phyloP scores from a whole-genome alignment of 2,888 invertebrate genomes.

The Hecatera dysodea region DNA sequence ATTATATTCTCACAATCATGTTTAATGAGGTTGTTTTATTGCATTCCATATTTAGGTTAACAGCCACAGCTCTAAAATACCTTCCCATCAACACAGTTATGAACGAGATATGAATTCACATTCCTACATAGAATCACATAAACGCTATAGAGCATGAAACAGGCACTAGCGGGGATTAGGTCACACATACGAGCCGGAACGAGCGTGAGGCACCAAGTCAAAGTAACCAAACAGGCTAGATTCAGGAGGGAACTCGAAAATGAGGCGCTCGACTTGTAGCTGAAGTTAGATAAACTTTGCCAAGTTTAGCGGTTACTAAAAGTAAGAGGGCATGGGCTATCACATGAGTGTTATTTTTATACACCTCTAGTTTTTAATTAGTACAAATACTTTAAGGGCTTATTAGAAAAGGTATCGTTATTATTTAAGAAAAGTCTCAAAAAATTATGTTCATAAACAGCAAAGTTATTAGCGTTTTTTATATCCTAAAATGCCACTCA shows the following conservation, averaged over 20 bases:
- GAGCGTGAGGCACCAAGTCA: slow-evolving; percentile 3
- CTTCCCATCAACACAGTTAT: neutral
- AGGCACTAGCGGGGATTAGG: neutral
- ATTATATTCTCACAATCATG: too few species aligned
- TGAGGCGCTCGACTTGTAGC: slow-evolving; percentile 25
- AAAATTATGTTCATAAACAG: too few species aligned
- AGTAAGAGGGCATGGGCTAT: slow-evolving; percentile 1
- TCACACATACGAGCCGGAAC: slow-evolving; percentile 2
- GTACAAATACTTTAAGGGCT: too few species aligned
- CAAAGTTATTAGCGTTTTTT: too few species aligned
- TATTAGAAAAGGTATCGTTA: too few species aligned
- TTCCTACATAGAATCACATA: neutral
- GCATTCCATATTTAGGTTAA: too few species aligned
- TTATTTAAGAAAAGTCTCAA: too few species aligned
- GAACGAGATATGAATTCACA: neutral
- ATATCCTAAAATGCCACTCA: too few species aligned
- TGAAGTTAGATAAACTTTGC: slow-evolving; percentile 32
- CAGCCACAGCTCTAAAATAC: too few species aligned
- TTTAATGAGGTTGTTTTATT: too few species aligned
- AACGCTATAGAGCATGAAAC: neutral
- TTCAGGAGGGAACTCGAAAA: slow-evolving; percentile 28
- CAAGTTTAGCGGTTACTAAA: slow-evolving; percentile 9
- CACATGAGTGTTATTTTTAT: too few species aligned
- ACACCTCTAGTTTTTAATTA: too few species aligned
- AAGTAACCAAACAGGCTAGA: slow-evolving; percentile 13